These are phyloP conservation scores for Drosophila triauraria DNA, from an alignment of 1,140 invertebrate genomes.

Conservation along the genomic window DNA sequence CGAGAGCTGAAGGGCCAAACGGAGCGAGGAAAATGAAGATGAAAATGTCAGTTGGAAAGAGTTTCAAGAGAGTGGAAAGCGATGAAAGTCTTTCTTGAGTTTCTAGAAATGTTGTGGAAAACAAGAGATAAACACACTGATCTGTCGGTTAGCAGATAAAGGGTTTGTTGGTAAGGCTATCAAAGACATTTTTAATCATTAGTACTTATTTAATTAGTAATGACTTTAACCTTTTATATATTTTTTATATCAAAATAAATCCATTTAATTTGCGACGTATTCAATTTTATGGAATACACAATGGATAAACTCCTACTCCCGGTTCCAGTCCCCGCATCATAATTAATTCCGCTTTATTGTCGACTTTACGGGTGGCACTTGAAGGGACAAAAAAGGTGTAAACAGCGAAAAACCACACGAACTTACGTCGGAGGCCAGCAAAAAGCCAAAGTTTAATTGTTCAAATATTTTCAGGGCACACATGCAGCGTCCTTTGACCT, in stretches of 20 bases:
- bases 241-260: not conserved
- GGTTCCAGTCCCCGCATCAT: constrained; percentile 15
- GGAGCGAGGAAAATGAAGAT: constrained; percentile 34
- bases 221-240: too few species aligned
- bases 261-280: too few species aligned
- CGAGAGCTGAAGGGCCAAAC: constrained; percentile 19
- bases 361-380: constrained; percentile 2
- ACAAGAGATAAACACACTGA: not conserved
- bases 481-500: constrained; percentile 45
- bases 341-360: constrained; percentile 55
- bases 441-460: constrained; percentile 65
- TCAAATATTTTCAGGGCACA: constrained; percentile 62
- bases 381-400: constrained; percentile 35
- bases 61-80: not conserved
- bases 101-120: not conserved
- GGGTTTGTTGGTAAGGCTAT: not conserved
- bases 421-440: constrained; percentile 8
- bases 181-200: not conserved
- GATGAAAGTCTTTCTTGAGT: not conserved
- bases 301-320: constrained; percentile 22
- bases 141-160: not conserved
- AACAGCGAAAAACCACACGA: constrained; percentile 36
- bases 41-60: constrained; percentile 21
- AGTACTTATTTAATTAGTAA: not conserved
- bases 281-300: constrained; percentile 18